phyloP scores from a whole-genome alignment of 2,888 invertebrate species.

The Heliconius erato region DNA sequence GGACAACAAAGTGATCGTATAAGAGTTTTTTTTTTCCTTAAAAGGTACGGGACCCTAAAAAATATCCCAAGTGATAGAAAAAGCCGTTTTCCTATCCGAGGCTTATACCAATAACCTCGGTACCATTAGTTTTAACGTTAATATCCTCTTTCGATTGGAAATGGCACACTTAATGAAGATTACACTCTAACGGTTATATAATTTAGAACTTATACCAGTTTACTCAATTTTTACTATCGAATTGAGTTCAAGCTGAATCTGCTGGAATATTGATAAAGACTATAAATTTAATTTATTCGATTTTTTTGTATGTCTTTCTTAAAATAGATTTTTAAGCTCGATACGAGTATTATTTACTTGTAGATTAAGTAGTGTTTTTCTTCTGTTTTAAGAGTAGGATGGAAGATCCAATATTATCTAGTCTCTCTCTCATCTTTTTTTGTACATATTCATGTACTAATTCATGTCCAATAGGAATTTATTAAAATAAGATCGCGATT shows the following conservation, averaged over 20 bases:
- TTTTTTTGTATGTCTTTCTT: background rate
- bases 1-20: no score
- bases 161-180: slow-evolving; percentile 9
- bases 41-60: no score
- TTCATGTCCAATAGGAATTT: no score
- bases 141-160: slow-evolving; percentile 20
- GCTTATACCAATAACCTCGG: slow-evolving; percentile 2
- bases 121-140: slow-evolving; percentile 23
- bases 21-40: no score
- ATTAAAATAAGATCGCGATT: no score
- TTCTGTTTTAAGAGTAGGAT: no score
- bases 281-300: background rate
- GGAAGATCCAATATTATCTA: no score
- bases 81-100: slow-evolving; percentile 1
- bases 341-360: no score
- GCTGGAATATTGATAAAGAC: background rate
- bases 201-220: slow-evolving; percentile 12
- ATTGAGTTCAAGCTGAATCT: no score
- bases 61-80: background rate
- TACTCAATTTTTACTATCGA: background rate
- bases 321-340: background rate
- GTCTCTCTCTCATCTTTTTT: no score
- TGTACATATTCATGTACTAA: no score
- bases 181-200: slow-evolving; percentile 8
- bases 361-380: no score